Base-by-base conservation (phyloP, 2,113 vertebrate species). In the Glaucidium brasilianum region DNA sequence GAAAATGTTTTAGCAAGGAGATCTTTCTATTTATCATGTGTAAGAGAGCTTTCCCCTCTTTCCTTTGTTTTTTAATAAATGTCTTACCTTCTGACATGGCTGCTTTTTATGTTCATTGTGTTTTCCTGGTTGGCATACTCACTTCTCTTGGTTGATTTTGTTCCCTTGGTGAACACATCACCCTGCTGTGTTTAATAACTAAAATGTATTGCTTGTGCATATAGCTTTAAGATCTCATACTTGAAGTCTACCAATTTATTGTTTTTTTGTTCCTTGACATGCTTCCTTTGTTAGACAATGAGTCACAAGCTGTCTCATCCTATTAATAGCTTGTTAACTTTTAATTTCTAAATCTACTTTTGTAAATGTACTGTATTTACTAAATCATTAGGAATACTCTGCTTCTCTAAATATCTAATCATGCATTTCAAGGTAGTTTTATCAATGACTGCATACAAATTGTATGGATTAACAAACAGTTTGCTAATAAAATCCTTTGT, bases 281-380 rank as follows among this genome's bases (percentile, higher is more conserved):
- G 26, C 47, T 94, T 91, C 49, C 73, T 91, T 88, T 96, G 91
- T 94, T 92, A 95, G 83, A 94, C 79, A 84, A 37, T 94, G 94
- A 92, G 76, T 96, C 88, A 89, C 86, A 77, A 91, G 39, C 86
- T 78, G 66, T 86, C 85, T 96, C n/a, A 92, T 91, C 79, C 68
- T 96, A 92, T 96, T 96, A 94, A 93, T 96, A 95, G 73, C 73
- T 81, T 86, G 76, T 91, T 92, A 88, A 92, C 94, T 94, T 96
- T 95, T 93, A 92, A 96, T 92, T 95, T 92, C 35, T 43, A 83
- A 85, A 34, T 67, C 82, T 85, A 2, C 69, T 84, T 96, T 68
- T 88, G 72, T 90, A 86, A 92, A 92, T 89, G 64, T 62, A 74
- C 47, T 88, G 37, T 73, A 26, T 88, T 94, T 77, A 91, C n/a